Evolutionary conservation across 1,140 invertebrate genomes (phyloP).

Genomic region (Panagrolaimus sp.): DNA sequence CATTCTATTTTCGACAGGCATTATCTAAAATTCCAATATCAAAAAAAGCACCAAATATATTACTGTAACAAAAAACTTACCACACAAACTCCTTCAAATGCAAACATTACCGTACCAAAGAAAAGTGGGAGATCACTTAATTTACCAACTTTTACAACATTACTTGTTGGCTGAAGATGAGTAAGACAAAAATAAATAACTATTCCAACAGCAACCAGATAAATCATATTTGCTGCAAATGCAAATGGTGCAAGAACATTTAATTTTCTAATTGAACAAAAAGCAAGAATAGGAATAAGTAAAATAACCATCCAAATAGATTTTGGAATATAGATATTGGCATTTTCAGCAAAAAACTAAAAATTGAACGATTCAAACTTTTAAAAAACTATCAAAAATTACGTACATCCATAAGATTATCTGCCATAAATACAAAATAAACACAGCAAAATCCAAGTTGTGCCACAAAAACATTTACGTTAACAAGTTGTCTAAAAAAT

Average conservation of each 20-base stretch:
- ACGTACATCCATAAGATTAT: conserved; percentile 63
- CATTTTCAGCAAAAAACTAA: conserved; percentile 51
- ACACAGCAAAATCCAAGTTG: conserved; percentile 92
- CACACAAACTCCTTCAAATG: conserved; percentile 81
- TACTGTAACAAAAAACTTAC: conserved; percentile 61
- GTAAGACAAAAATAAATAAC: conserved; percentile 38
- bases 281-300: conserved; percentile 42
- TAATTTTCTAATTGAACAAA: conserved; percentile 46
- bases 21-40: conserved; percentile 19
- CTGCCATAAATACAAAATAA: conserved; percentile 87
- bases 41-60: background rate
- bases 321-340: conserved; percentile 43
- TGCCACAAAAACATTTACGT: conserved; percentile 70
- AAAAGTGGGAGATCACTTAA: conserved; percentile 71
- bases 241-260: conserved; percentile 48
- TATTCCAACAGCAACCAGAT: conserved; percentile 41
- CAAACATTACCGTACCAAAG: conserved; percentile 84
- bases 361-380: no score
- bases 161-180: conserved; percentile 26
- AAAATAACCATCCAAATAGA: conserved; percentile 47
- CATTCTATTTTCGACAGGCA: conserved; percentile 53
- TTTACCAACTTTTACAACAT: conserved; percentile 26
- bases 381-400: no score
- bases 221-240: conserved; percentile 44
- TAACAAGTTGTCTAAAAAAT: conserved; percentile 50